Evolutionary conservation across 2,797 vertebrate genomes (phyloP), one percentile per base, ranked within the genome.

Genomic region (Menidia menidia): DNA sequence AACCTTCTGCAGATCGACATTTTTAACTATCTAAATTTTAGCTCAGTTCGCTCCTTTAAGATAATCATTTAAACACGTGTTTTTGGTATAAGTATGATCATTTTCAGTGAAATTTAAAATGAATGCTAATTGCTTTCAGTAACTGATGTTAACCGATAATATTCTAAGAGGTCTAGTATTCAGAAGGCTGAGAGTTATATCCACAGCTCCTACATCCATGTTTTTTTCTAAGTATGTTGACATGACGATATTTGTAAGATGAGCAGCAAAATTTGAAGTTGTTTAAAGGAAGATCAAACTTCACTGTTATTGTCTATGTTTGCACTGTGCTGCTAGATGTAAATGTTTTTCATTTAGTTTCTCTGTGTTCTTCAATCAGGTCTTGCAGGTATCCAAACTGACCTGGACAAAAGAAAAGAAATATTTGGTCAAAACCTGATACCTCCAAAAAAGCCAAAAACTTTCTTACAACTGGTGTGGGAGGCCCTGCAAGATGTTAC

Each of bases 401-500:
- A 99, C 91, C 91, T 99, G 89, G 98, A 98, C 89, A 98, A 98
- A 88, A 96, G 98, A 92, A 97, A 89, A 95, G 96, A 96, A 94
- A 87, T 96, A 90, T 99, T 93, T 89, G 97, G 97, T 88, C 86
- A 91, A 94, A 99, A 99, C 94, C 94, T 99, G 92, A 99, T 99
- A 97, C 98, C 98, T 97, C 98, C 98, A 93, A 99, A 99, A 95
- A 99, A 97, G 97, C 96, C 97, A 96, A 99, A 99, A 97, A 99
- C 98, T 78, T 99, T 99, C 94, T 91, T 99, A 92, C 96, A 99
- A 90, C 95, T 99, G 82, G 96, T 99, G 73, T 99, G 98, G 97
- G 98, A 99, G 93, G 98, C 98, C 0, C 95, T 99, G 87, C 98
- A 99, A 92, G 98, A 99, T 0, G 98, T 99, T 88, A 99, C 98